These are phyloP conservation scores for Strigamia crassipes DNA, from an alignment of 2,888 invertebrate species.

Conservation along the genomic window DNA sequence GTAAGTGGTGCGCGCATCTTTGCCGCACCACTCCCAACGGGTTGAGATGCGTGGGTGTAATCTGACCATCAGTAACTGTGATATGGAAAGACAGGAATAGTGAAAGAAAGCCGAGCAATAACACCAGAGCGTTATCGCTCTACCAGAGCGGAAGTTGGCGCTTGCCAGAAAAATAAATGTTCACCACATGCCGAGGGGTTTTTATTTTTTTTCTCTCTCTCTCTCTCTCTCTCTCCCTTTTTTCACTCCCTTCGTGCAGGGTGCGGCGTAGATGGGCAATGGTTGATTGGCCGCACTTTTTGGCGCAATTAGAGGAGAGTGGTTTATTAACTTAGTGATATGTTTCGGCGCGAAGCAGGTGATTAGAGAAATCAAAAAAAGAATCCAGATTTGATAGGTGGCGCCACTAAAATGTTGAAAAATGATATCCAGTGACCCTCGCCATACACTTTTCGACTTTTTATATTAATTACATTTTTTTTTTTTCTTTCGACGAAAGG, in stretches of 20 bases:
- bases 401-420: not conserved
- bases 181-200: constrained; percentile 5
- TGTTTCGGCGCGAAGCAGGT: no score
- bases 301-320: not conserved
- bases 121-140: constrained; percentile 22
- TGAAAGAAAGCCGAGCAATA: constrained; percentile 27
- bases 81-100: constrained; percentile 35
- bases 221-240: not conserved
- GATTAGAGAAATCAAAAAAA: no score
- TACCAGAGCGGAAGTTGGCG: constrained; percentile 22
- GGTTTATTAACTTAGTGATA: no score
- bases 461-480: not conserved
- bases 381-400: no score
- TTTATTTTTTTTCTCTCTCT: not conserved
- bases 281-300: not conserved
- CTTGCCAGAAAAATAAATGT: constrained; percentile 35
- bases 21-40: constrained; percentile 25
- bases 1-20: constrained; percentile 30
- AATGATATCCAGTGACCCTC: not conserved
- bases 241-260: not conserved
- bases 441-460: not conserved
- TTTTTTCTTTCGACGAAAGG: not conserved
- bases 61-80: constrained; percentile 34
- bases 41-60: constrained; percentile 26
- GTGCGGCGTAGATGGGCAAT: not conserved